A percentile compares a stretch with the other conserved stretches of the same genome.
Conservation (phyloP, 2,797 vertebrate genomes). For the Bradypus variegatus region DNA sequence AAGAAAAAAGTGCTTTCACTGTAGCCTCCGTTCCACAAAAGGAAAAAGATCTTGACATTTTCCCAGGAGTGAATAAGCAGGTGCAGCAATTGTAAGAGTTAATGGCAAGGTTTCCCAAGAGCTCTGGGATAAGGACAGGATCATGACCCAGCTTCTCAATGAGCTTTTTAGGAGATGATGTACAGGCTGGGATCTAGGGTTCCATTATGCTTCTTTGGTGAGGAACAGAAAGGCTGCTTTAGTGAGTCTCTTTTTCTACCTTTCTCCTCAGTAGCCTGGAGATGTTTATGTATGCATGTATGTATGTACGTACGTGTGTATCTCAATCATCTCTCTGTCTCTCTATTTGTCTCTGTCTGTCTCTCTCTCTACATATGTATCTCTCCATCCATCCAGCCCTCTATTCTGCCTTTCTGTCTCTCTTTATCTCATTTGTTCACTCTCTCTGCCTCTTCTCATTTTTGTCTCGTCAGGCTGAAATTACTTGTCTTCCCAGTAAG, state of each 20-base stretch:
- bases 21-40: conserved; percentile 38
- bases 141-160: conserved; percentile 34
- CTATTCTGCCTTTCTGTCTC: background rate
- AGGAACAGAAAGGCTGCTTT: conserved; percentile 24
- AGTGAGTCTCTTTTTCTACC: background rate
- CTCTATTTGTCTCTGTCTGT: background rate
- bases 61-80: conserved; percentile 49
- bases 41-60: conserved; percentile 50
- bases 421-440: background rate
- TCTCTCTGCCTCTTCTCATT: conserved; percentile 31
- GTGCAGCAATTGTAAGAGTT: conserved; percentile 14
- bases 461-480: conserved; percentile 23
- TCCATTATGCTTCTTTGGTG: background rate
- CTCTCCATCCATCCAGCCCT: background rate
- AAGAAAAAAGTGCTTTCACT: conserved; percentile 29
- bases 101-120: conserved; percentile 26
- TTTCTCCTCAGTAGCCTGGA: background rate
- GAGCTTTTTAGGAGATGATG: conserved; percentile 35
- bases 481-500: conserved; percentile 41
- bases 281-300: background rate
- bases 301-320: background rate
- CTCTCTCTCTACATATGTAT: background rate
- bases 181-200: conserved; percentile 11
- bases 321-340: background rate
- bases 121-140: background rate